Base-by-base conservation (phyloP, 2,888 invertebrate genomes). In the Archips xylosteana region DNA sequence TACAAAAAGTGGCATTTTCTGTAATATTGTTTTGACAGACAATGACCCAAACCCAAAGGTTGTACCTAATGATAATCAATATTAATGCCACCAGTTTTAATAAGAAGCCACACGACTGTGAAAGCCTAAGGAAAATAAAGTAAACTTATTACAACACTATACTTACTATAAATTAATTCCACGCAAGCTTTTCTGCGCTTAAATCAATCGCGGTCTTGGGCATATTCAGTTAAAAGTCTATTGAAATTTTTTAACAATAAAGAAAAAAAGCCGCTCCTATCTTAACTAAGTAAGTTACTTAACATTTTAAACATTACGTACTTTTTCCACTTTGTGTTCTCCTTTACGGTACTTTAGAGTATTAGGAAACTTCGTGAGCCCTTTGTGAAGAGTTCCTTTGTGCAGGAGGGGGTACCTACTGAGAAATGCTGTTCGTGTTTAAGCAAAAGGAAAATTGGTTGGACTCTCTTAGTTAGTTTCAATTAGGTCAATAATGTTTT, bases 321-420 rank as follows among this genome's bases (percentile, higher is more conserved):
- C 65, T 74, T 77, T 77, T 73, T 72, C 74, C 73, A 76, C 75
- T 76, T 71, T 34, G 32, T 65, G 64, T 77, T 72, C 69, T 68
- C 74, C 66, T 63, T 66, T 60, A 69, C 60, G 64, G 66, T 70
- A 69, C 71, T 76, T 73, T 70, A 57, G 59, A 76, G 74, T 68
- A 75, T 74, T 77, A 72, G 49, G 42, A 75, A 76, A 77, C 69
- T 72, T 76, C 71, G 57, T 69, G 47, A 73, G 75, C 75, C 75
- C 69, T 73, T 75, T 73, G 70, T 60, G 54, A 61, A 39, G 70
- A 66, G 66, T 54, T 62, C 64, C 66, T 75, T 75, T 75, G 71
- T 71, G 60, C 60, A 23, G 51, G 64, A 57, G 68, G 75, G 70
- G 49, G 60, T 39, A 39, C 39, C 23, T 59, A 51, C n/a, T 54